These are phyloP conservation scores for Nudaria mundana DNA, from an alignment of 2,888 invertebrate species.

Conservation along the genomic window DNA sequence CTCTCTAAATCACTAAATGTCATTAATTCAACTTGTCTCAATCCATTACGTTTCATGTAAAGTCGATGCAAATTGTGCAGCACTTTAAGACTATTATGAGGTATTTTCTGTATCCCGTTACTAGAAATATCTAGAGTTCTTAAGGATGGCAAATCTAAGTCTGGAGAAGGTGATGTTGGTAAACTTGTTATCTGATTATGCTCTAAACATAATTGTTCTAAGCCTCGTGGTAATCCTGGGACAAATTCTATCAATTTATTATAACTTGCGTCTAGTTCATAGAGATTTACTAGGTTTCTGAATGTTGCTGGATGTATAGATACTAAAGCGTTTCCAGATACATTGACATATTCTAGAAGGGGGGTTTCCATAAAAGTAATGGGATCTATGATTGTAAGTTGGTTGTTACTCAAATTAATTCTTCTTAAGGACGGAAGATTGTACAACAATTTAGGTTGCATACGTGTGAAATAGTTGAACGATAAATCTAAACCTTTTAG, in stretches of 20 bases:
- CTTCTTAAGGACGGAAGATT: conserved; percentile 88
- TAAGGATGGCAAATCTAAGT: conserved; percentile 86
- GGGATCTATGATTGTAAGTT: conserved; percentile 85
- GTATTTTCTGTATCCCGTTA: conserved; percentile 87
- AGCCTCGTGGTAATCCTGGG: conserved; percentile 88
- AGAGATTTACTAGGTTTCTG: conserved; percentile 86
- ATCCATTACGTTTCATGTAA: conserved; percentile 86
- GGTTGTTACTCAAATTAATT: conserved; percentile 89
- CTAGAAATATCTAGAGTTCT: conserved; percentile 88
- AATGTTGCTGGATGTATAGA: conserved; percentile 89
- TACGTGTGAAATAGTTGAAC: conserved; percentile 85
- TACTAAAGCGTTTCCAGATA: conserved; percentile 87
- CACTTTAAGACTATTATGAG: conserved; percentile 83
- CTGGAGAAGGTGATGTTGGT: conserved; percentile 84
- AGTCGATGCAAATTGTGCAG: conserved; percentile 85
- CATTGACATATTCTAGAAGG: conserved; percentile 88
- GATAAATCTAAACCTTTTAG: conserved; percentile 92
- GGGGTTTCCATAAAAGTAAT: conserved; percentile 87
- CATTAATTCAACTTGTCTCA: conserved; percentile 85
- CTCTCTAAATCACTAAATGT: conserved; percentile 86
- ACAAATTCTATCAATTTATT: conserved; percentile 88
- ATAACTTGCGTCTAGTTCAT: conserved; percentile 88
- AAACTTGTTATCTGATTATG: conserved; percentile 86
- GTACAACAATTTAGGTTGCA: conserved; percentile 86
- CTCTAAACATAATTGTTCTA: conserved; percentile 87